These are phyloP conservation scores for Iguana delicatissima DNA, from an alignment of 2,797 vertebrate genomes.

Conservation along the genomic window DNA sequence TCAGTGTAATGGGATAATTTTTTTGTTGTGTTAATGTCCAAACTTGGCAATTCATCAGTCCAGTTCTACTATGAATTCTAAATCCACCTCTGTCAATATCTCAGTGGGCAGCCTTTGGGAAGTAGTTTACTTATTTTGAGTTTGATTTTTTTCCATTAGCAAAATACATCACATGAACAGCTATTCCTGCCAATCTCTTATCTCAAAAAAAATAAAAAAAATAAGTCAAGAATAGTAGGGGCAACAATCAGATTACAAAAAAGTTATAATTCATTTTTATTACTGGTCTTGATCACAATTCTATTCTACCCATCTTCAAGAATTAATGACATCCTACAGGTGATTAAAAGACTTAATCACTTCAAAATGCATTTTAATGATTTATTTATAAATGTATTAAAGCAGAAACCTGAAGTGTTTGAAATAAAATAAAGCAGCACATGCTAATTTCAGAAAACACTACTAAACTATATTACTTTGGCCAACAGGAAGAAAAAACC, in stretches of 20 bases:
- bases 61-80: conserved; percentile 38
- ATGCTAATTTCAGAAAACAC: background rate
- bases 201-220: background rate
- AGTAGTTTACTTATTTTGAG: conserved; percentile 70
- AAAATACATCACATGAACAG: conserved; percentile 46
- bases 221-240: conserved; percentile 55
- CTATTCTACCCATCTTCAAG: background rate
- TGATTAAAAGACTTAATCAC: background rate
- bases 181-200: background rate
- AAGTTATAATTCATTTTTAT: background rate
- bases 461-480: background rate
- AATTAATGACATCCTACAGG: background rate
- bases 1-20: conserved; percentile 47
- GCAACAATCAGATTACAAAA: conserved; percentile 59
- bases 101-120: conserved; percentile 67
- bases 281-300: background rate
- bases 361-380: background rate
- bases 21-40: conserved; percentile 36
- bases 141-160: conserved; percentile 64
- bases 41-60: conserved; percentile 36
- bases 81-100: conserved; percentile 56
- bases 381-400: background rate
- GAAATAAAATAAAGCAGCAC: background rate
- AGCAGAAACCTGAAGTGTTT: background rate
- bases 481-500: background rate